These are phyloP conservation scores for Mastomys coucha DNA, from an alignment of 2,113 vertebrate genomes.

Conservation along the genomic window DNA sequence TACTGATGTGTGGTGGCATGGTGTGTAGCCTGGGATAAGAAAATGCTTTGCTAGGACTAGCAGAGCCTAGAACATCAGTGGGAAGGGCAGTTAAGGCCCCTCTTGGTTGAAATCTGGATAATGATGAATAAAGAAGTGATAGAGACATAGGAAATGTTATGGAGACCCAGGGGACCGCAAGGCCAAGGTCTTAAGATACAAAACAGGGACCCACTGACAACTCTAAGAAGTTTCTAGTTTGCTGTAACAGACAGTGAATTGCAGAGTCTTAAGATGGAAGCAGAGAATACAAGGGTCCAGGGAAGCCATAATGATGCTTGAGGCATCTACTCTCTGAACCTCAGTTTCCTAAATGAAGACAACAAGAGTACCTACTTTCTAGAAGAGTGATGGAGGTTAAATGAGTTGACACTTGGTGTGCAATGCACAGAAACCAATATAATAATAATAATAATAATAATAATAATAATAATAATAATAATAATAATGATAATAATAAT, in stretches of 20 bases:
- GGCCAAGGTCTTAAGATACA: background rate
- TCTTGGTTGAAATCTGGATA: conserved; percentile 24
- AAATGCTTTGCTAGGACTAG: background rate
- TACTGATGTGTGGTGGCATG: background rate
- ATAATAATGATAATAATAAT: too few species aligned
- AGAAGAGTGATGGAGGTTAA: background rate
- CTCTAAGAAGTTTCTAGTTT: background rate
- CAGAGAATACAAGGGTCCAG: background rate
- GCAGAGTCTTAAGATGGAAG: background rate
- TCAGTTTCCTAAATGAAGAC: background rate
- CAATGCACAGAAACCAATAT: background rate
- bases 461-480: too few species aligned
- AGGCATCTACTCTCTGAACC: background rate
- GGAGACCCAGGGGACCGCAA: background rate
- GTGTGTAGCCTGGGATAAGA: too few species aligned
- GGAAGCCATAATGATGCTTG: background rate
- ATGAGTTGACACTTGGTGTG: background rate
- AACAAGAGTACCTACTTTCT: background rate
- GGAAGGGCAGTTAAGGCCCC: background rate
- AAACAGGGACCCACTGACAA: background rate
- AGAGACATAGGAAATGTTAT: background rate
- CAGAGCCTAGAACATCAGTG: background rate
- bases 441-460: background rate
- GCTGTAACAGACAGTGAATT: background rate
- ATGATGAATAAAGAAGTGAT: background rate